A percentile compares a stretch with the other conserved stretches of the same genome.
phyloP scores from a whole-genome alignment of 1,140 invertebrate species.

The Antheraea pernyi region DNA sequence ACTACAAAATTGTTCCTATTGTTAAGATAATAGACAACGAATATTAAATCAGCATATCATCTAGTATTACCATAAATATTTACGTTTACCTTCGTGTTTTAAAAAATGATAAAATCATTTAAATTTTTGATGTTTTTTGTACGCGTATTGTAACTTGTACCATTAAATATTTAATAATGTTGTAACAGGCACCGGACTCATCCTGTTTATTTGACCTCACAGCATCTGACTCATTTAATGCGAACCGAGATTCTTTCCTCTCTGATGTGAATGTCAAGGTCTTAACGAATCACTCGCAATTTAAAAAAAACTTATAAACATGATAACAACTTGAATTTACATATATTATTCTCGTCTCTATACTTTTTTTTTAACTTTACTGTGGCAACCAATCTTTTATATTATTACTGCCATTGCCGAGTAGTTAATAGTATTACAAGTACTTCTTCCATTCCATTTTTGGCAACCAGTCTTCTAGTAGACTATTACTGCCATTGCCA shows the following conservation, averaged over 20 bases:
- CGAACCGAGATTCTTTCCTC: not conserved
- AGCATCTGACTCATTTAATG: not conserved
- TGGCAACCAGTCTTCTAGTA: too few relatives aligned
- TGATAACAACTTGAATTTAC: not conserved
- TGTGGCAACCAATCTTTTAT: too few relatives aligned
- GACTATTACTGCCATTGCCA: too few relatives aligned
- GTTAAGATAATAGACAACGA: too few relatives aligned
- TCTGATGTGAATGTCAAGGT: not conserved
- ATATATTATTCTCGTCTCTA: slow-evolving; percentile 40
- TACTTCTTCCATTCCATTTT: too few relatives aligned
- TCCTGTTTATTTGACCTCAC: slow-evolving; percentile 2
- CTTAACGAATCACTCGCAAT: not conserved
- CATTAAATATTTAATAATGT: not conserved
- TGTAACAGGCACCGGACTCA: not conserved
- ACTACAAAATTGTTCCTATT: too few relatives aligned
- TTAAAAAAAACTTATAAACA: not conserved
- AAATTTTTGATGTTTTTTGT: not conserved
- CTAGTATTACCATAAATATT: too few relatives aligned
- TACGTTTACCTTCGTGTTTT: not conserved
- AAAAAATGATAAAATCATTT: not conserved
- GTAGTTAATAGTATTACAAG: too few relatives aligned
- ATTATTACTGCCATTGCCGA: too few relatives aligned
- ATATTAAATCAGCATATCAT: too few relatives aligned
- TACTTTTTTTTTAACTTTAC: too few relatives aligned
- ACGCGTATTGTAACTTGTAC: not conserved